Conservation (phyloP, 2,113 vertebrate genomes). For the Rousettus leschenaultii region DNA sequence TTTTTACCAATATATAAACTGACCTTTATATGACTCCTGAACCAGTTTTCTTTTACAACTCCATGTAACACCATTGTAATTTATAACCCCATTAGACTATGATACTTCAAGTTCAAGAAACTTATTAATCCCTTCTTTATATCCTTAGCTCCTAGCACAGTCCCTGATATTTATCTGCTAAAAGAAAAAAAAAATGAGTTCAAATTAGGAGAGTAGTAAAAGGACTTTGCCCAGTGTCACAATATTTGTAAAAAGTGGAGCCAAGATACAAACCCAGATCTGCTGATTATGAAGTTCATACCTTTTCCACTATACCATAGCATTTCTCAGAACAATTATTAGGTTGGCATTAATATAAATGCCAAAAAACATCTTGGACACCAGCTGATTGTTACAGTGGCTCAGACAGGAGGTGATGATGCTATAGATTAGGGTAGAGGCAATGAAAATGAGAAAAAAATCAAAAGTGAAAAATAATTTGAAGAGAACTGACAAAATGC, state of each 20-base stretch:
- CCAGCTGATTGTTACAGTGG: not conserved
- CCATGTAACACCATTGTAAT: not conserved
- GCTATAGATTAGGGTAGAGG: not conserved
- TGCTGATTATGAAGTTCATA: not conserved
- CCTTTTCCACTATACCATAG: not conserved
- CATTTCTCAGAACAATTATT: not conserved
- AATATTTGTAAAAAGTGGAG: not conserved
- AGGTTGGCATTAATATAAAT: not conserved
- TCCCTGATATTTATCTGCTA: not conserved
- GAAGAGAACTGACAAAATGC: not conserved
- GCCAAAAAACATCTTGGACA: not conserved
- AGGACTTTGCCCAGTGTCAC: not conserved
- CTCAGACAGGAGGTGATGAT: not conserved
- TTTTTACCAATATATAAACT: not conserved
- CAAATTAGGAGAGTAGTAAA: not conserved
- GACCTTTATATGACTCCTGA: not conserved
- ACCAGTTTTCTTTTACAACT: not conserved
- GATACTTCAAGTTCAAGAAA: not conserved
- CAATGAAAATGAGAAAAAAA: not conserved
- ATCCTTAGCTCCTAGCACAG: not conserved
- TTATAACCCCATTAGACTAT: not conserved
- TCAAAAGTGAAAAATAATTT: constrained; percentile 2
- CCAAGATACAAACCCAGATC: not conserved
- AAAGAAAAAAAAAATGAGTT: not conserved
- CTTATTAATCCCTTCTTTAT: not conserved